Base-by-base conservation (phyloP, 2,888 invertebrate genomes). In the Oxycera nigricornis region DNA sequence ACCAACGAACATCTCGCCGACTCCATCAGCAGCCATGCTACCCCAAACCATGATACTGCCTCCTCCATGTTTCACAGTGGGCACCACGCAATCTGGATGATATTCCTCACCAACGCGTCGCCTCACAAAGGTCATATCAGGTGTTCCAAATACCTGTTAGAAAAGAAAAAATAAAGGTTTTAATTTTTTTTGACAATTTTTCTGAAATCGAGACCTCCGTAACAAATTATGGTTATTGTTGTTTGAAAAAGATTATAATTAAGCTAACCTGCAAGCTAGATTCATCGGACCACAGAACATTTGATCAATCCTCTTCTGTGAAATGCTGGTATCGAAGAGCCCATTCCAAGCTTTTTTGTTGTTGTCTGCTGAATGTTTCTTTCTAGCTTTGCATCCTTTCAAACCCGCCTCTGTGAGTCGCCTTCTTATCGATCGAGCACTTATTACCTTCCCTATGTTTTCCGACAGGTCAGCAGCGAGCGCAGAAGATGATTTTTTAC, bases 11-110 rank as follows among this genome's bases (percentile, higher is more conserved):
- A 55, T 55, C 24, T 55, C 55, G 55, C 55, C 55, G 24, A 55
- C 55, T 24, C 55, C 55, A 55, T 55, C 55, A 55, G 24, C 55
- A 55, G 55, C 14, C 55, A 55, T 55, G n/a, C 59, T 30, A 4
- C 26, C 59, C 59, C 30, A 28, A 17, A 59, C 30, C 26, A 26
- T 26, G 3, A 30, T n/a, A 4, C 30, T 26, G n/a, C 59, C 59
- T n/a, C n/a, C n/a, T n/a, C n/a, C n/a, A n/a, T n/a, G n/a, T n/a
- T n/a, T n/a, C n/a, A n/a, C n/a, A n/a, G n/a, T n/a, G n/a, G n/a
- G n/a, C n/a, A n/a, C n/a, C n/a, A n/a, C n/a, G n/a, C n/a, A n/a
- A n/a, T n/a, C n/a, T n/a, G n/a, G n/a, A n/a, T n/a, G n/a, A n/a
- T n/a, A n/a, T n/a, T n/a, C n/a, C n/a, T n/a, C n/a, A n/a, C n/a